These are phyloP conservation scores for Adela reaumurella DNA, from an alignment of 2,888 invertebrate genomes.

Conservation along the genomic window DNA sequence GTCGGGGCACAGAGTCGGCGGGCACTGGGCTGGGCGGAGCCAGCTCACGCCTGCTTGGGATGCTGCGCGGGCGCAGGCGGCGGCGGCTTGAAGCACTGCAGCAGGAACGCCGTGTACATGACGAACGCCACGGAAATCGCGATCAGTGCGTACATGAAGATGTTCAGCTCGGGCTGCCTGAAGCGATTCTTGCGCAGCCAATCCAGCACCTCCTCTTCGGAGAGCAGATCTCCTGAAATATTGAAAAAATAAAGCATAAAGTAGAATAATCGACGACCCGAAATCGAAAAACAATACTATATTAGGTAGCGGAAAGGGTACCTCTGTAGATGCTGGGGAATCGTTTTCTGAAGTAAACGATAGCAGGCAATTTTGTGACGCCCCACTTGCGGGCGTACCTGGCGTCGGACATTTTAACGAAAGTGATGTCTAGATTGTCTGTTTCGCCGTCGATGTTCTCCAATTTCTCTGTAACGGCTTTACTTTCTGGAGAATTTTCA, in stretches of 20 bases:
- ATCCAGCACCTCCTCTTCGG: slow-evolving; percentile 83
- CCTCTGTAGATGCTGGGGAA: slow-evolving; percentile 93
- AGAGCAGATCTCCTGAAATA: slow-evolving; percentile 69
- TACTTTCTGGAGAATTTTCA: slow-evolving; percentile 78
- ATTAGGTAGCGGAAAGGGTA: slow-evolving; percentile 20
- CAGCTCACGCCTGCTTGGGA: slow-evolving; percentile 63
- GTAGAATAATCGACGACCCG: not conserved
- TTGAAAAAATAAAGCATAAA: no score
- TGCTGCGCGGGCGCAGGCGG: slow-evolving; percentile 60
- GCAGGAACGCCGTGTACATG: slow-evolving; percentile 84
- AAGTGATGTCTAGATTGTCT: slow-evolving; percentile 89
- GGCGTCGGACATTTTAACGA: slow-evolving; percentile 90
- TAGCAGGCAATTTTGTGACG: slow-evolving; percentile 84
- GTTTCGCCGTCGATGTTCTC: slow-evolving; percentile 95
- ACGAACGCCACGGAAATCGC: slow-evolving; percentile 83
- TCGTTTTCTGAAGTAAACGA: slow-evolving; percentile 86
- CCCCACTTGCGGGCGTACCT: slow-evolving; percentile 93
- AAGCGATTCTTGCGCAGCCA: slow-evolving; percentile 92
- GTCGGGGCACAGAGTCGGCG: not conserved
- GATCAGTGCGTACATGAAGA: slow-evolving; percentile 90
- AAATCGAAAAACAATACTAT: slow-evolving; percentile 3
- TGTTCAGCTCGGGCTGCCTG: slow-evolving; percentile 86
- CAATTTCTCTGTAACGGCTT: slow-evolving; percentile 76
- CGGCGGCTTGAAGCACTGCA: slow-evolving; percentile 83
- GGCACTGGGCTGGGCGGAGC: no score